A percentile compares a stretch with the other conserved stretches of the same genome.
These are phyloP conservation scores for Melanerpes formicivorus DNA, from an alignment of 2,113 vertebrate species.

Conservation along the genomic window DNA sequence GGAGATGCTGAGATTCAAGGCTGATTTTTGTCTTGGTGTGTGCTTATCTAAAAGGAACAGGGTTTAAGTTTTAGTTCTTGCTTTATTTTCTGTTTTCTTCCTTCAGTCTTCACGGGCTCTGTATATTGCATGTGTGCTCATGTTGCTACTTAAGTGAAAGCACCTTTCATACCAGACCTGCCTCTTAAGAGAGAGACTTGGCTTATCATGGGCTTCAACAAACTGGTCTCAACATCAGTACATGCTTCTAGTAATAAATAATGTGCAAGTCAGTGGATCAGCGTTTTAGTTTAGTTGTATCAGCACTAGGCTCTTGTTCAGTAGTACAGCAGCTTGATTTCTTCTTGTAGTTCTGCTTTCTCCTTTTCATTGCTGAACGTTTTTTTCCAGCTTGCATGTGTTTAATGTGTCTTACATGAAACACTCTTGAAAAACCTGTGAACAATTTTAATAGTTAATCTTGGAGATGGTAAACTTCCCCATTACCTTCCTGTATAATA, in stretches of 20 bases:
- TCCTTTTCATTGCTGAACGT: neutral
- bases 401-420: neutral
- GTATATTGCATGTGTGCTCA: constrained; percentile 42
- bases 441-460: neutral
- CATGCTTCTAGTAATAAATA: constrained; percentile 37
- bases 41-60: neutral
- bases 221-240: constrained; percentile 66
- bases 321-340: neutral
- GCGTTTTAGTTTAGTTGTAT: neutral
- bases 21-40: constrained; percentile 41
- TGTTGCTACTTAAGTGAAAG: constrained; percentile 2
- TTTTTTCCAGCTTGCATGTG: neutral
- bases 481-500: neutral
- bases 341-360: neutral
- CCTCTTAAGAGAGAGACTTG: constrained; percentile 31
- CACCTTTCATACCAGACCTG: constrained; percentile 67
- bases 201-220: neutral
- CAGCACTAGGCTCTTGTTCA: neutral
- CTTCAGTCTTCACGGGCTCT: constrained; percentile 27
- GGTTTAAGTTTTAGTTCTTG: neutral
- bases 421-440: neutral
- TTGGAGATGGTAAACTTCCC: neutral
- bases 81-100: neutral
- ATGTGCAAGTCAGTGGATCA: neutral
- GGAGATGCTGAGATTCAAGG: neutral